A percentile compares a stretch with the other conserved stretches of the same genome.
Conservation (phyloP, 2,797 vertebrate genomes). For the Leuciscus waleckii region DNA sequence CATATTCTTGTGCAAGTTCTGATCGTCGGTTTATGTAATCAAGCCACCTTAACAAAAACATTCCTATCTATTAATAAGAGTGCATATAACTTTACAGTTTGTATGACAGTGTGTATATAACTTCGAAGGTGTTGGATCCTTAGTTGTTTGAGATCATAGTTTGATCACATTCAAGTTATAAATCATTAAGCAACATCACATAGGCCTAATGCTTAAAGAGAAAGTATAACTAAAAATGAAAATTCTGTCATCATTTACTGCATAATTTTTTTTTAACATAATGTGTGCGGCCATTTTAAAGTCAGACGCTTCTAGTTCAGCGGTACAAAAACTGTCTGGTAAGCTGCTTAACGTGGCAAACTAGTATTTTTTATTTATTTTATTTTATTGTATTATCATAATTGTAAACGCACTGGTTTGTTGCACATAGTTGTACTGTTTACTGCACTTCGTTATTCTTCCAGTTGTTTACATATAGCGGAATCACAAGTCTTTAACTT, state of each 20-base stretch:
- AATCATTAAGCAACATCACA: background rate
- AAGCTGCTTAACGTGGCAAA: background rate
- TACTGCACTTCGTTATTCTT: background rate
- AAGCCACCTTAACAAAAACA: background rate
- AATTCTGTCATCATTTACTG: background rate
- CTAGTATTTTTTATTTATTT: background rate
- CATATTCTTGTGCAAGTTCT: background rate
- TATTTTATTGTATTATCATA: background rate
- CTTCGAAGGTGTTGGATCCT: background rate
- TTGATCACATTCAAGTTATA: background rate
- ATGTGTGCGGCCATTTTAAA: background rate
- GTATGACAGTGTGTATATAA: background rate
- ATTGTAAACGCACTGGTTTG: background rate
- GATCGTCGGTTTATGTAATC: background rate
- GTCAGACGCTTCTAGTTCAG: background rate
- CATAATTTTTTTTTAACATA: background rate
- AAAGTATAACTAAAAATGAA: background rate
- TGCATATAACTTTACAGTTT: constrained; percentile 1
- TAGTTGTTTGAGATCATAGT: background rate
- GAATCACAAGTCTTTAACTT: background rate
- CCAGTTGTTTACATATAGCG: background rate
- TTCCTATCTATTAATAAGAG: background rate
- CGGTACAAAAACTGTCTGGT: background rate
- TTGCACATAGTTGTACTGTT: background rate
- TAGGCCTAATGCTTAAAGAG: background rate